Evolutionary conservation across 2,113 vertebrate species (phyloP), one percentile per base, ranked within the genome.

Genomic region (Chloroceryle aenea): DNA sequence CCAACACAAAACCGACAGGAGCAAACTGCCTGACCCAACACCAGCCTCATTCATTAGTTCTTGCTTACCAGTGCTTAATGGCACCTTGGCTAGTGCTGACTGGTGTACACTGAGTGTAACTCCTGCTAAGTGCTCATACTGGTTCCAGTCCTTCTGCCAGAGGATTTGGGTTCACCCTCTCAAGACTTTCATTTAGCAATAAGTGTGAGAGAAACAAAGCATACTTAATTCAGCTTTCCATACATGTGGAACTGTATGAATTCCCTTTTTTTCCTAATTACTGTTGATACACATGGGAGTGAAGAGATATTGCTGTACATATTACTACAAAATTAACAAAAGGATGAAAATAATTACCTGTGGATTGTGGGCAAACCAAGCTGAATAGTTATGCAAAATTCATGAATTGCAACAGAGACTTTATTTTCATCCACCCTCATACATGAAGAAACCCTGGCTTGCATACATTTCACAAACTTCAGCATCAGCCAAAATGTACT

Each of bases 361-460:
- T 21, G 19, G 6, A 58, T 32, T 45, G 3, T 40, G 40, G 25
- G 21, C n/a, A 83, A 66, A 86, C 20, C 7, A 38, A 20, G 76
- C 72, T 53, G 55, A 74, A 76, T 9, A 79, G 25, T 38, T 77
- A 58, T 32, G 22, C 23, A 76, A 85, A 91, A n/a, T 9, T 40
- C 7, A 75, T 34, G 30, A 85, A 72, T 93, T 95, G 63, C 85
- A 85, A 85, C 58, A 93, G 30, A 52, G 20, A 52, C 20, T 84
- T 88, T 66, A n/a, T 40, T 34, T 59, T 63, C 63, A 90, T 40
- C 89, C 45, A 59, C 87, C 38, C 32, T 78, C 29, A 0, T 52
- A 95, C 45, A 14, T 91, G 71, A 92, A 90, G 96, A 93, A 94
- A 93, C 40, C 45, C 18, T 69, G 30, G 12, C 62, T 94, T 85